A percentile compares a stretch with the other conserved stretches of the same genome.
Evolutionary conservation across 1,140 invertebrate genomes (phyloP).

Genomic region (Drosophila saltans): DNA sequence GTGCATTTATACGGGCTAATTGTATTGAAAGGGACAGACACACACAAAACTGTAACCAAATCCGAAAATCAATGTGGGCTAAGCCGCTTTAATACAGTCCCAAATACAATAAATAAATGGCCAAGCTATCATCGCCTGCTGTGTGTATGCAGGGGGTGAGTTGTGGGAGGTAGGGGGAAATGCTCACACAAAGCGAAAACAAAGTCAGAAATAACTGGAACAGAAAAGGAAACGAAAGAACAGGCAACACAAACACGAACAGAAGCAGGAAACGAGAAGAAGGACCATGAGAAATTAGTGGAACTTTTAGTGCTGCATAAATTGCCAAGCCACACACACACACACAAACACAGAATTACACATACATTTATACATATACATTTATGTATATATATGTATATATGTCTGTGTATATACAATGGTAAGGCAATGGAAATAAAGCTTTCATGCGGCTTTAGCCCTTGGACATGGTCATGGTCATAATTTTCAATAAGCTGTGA

Average conservation of each 20-base stretch:
- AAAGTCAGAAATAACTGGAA: conserved; percentile 20
- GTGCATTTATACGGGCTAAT: conserved; percentile 34
- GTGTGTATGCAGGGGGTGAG: conserved; percentile 47
- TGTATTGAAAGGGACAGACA: not conserved
- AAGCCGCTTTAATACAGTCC: conserved; percentile 61
- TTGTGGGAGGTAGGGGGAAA: not conserved
- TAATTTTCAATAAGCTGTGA: conserved; percentile 71
- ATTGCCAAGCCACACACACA: conserved; percentile 43
- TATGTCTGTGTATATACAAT: too few relatives aligned
- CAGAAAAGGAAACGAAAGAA: conserved; percentile 2
- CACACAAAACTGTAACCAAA: conserved; percentile 10
- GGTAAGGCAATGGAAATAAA: conserved; percentile 37
- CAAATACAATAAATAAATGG: conserved; percentile 61
- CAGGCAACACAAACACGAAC: not conserved
- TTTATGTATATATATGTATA: not conserved
- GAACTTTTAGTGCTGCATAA: conserved; percentile 71
- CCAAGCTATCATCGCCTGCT: conserved; percentile 27
- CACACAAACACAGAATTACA: conserved; percentile 4
- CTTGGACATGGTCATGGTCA: conserved; percentile 38
- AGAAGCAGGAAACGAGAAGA: conserved; percentile 20
- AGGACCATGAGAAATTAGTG: conserved; percentile 66
- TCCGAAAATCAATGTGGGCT: conserved; percentile 13
- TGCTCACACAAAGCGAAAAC: conserved; percentile 17
- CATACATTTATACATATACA: conserved; percentile 29
- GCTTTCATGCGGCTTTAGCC: conserved; percentile 30